Base-by-base conservation (phyloP, 2,888 invertebrate species). In the Eilema depressum region DNA sequence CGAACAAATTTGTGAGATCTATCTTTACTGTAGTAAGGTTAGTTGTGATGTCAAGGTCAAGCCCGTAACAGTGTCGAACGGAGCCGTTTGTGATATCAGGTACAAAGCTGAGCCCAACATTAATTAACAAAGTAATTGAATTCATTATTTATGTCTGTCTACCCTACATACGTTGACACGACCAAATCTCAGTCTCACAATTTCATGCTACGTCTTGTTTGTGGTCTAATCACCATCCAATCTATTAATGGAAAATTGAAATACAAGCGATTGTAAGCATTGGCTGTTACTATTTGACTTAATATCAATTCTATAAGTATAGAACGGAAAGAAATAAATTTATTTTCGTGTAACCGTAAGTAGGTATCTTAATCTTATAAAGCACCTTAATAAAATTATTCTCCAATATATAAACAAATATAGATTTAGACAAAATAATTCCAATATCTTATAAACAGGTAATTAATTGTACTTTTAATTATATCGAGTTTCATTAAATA, bases 381-480 rank as follows among this genome's bases (percentile, higher is more conserved):
- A 85, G 86, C 86, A 87, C 86, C 87, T 79, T 84, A 84, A 53
- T 66, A 83, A 81, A 53, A 82, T 80, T 82, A 78, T 76, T 70
- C 72, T 77, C 75, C 73, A 78, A 80, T 74, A 78, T 79, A 76
- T 78, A 83, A 80, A 79, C 69, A 78, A 75, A 82, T 75, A 75
- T 79, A 80, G 70, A 82, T 80, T 82, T 76, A 78, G 78, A 83
- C 79, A 88, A 88, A 88, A 88, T 86, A 86, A 85, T 78, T 85
- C 78, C 79, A 82, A 85, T 79, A 80, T 83, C 84, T 86, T 86
- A 85, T 83, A 86, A 85, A 83, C 75, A 86, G 79, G 87, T 91
- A 91, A 86, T 92, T 91, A 91, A 86, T 92, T 93, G 93, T 93
- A 93, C 93, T 93, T 86, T 89, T 84, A 79, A 85, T 78, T 77